A percentile compares a stretch with the other conserved stretches of the same genome.
Evolutionary conservation across 30 jellyfish, hydroid and myxozoan species (phyloP).

Genomic region (Rhopilema esculentum): DNA sequence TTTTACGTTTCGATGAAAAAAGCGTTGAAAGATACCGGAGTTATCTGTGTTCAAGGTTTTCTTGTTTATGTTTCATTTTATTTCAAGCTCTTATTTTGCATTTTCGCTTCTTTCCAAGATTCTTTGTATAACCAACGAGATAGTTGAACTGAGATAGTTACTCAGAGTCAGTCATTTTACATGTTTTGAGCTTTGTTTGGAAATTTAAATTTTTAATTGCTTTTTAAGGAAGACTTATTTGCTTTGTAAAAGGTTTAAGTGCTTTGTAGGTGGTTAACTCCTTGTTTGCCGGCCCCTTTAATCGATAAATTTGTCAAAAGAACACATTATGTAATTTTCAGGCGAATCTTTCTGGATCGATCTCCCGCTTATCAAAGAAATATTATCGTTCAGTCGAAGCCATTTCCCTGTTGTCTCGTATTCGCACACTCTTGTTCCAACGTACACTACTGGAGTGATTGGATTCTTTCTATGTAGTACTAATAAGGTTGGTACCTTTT

Average conservation of each 20-base stretch:
- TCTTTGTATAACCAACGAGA: too few species aligned
- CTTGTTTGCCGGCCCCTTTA: too few species aligned
- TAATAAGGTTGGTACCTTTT: conserved; percentile 50
- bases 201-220: too few species aligned
- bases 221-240: too few species aligned
- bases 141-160: too few species aligned
- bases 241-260: too few species aligned
- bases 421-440: conserved; percentile 78
- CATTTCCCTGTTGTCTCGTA: conserved; percentile 73
- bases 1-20: conserved; percentile 67
- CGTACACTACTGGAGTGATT: conserved; percentile 83
- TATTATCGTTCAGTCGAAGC: conserved; percentile 54
- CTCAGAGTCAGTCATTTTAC: too few species aligned
- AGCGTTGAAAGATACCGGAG: conserved; percentile 78
- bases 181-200: too few species aligned
- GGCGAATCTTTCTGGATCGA: conserved; percentile 88
- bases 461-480: conserved; percentile 83
- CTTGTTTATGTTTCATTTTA: too few species aligned
- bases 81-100: too few species aligned
- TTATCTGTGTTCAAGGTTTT: conserved; percentile 88
- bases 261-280: too few species aligned
- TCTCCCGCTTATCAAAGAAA: conserved; percentile 77
- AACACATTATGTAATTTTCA: conserved; percentile 18
- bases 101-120: background rate
- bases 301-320: too few species aligned